These are phyloP conservation scores for Melinopterus prodromus DNA, from an alignment of 2,888 invertebrate species.

Conservation along the genomic window DNA sequence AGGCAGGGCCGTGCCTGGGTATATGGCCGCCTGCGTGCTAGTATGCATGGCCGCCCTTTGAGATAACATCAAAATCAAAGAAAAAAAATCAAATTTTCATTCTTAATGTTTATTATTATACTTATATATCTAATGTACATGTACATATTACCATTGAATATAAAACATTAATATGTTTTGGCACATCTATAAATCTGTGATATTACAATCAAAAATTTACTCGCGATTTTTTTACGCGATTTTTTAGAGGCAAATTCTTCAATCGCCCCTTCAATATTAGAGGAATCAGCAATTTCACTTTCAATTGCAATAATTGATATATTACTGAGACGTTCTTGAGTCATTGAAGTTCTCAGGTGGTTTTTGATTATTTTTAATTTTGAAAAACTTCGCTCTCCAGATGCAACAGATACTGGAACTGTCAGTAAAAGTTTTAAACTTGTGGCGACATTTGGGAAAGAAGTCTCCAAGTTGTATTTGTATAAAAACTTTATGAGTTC, in stretches of 20 bases:
- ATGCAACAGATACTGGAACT: slow-evolving; percentile 5
- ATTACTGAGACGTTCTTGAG: not conserved
- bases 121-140: not conserved
- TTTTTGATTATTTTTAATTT: slow-evolving; percentile 5
- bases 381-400: slow-evolving; percentile 18
- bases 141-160: slow-evolving; percentile 4
- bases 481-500: slow-evolving; percentile 19
- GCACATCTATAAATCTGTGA: not conserved
- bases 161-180: slow-evolving; percentile 4
- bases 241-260: slow-evolving; percentile 17
- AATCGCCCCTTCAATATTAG: slow-evolving; percentile 12
- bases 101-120: slow-evolving; percentile 4
- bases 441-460: slow-evolving; percentile 5
- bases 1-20: slow-evolving; percentile 4
- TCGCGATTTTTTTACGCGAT: slow-evolving; percentile 12
- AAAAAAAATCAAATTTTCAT: slow-evolving; percentile 4
- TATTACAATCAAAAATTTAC: not conserved
- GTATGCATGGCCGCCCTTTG: not conserved
- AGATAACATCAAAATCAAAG: slow-evolving; percentile 4
- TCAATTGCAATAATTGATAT: slow-evolving; percentile 18
- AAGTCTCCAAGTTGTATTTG: slow-evolving; percentile 4
- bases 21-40: not conserved
- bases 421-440: slow-evolving; percentile 18
- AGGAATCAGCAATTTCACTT: slow-evolving; percentile 16
- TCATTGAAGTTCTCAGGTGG: not conserved